phyloP scores from a whole-genome alignment of 2,797 vertebrate genomes.

The Schizopygopsis pylzovi region DNA sequence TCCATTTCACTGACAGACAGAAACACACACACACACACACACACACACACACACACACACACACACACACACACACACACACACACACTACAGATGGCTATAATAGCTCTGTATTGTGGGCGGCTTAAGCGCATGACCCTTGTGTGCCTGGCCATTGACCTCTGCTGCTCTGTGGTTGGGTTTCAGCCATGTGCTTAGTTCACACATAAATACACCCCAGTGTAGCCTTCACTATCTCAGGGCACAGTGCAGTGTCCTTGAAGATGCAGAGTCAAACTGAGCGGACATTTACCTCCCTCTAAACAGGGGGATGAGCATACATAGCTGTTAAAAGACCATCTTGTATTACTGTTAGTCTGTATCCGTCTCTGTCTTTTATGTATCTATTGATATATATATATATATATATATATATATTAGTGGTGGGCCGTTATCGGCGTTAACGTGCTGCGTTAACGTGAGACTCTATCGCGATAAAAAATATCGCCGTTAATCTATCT shows the following conservation, averaged over 20 bases:
- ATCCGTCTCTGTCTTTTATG: slow-evolving; percentile 48
- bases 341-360: slow-evolving; percentile 49
- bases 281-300: slow-evolving; percentile 74
- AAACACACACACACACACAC: slow-evolving; percentile 29
- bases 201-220: slow-evolving; percentile 57
- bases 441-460: too few species aligned
- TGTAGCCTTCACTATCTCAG: slow-evolving; percentile 69
- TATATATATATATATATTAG: not conserved
- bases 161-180: slow-evolving; percentile 50
- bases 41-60: slow-evolving; percentile 22
- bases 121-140: slow-evolving; percentile 41
- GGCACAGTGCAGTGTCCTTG: slow-evolving; percentile 76
- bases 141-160: slow-evolving; percentile 47
- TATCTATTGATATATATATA: not conserved
- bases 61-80: slow-evolving; percentile 5
- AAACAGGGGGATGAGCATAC: slow-evolving; percentile 68
- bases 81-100: slow-evolving; percentile 37
- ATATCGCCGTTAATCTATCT: too few species aligned
- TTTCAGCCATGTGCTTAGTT: slow-evolving; percentile 54
- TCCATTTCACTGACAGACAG: slow-evolving; percentile 48
- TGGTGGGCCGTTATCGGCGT: too few species aligned
- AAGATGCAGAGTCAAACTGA: slow-evolving; percentile 74
- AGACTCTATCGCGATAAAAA: too few species aligned
- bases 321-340: slow-evolving; percentile 24
- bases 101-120: slow-evolving; percentile 39